Conservation (phyloP, 2,113 vertebrate genomes). For the Halichoerus grypus region DNA sequence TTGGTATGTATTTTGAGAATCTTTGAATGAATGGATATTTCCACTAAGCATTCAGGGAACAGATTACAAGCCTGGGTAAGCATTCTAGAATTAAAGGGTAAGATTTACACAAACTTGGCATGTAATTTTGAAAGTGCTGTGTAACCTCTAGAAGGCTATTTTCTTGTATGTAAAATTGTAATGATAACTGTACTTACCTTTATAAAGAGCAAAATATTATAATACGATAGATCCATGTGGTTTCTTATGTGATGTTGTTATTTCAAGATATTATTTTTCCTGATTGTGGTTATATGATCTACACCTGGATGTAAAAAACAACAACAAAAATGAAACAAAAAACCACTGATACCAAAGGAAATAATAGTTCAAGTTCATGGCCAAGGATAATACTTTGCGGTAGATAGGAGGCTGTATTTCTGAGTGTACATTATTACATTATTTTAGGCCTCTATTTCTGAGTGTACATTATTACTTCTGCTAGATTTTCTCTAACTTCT, state of each 20-base stretch:
- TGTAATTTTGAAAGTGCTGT: slow-evolving; percentile 30
- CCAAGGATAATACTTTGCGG: neutral
- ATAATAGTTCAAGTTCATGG: neutral
- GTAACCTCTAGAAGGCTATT: neutral
- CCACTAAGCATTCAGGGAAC: neutral
- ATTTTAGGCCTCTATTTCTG: neutral
- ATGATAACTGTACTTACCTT: neutral
- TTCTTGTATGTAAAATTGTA: neutral
- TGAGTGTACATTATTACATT: neutral
- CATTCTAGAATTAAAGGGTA: slow-evolving; percentile 19
- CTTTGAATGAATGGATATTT: slow-evolving; percentile 41
- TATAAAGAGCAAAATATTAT: neutral
- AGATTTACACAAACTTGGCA: neutral
- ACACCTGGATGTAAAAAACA: neutral
- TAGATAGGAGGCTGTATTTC: neutral
- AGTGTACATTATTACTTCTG: neutral
- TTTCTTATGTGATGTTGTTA: neutral
- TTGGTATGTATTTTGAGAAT: neutral
- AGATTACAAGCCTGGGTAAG: neutral
- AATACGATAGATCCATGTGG: neutral
- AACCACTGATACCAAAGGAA: neutral
- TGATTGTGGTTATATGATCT: neutral
- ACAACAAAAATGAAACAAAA: slow-evolving; percentile 35
- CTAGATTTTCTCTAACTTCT: neutral
- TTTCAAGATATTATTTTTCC: slow-evolving; percentile 50